These are phyloP conservation scores for Chelmon rostratus DNA, from an alignment of 2,797 vertebrate genomes.

Conservation along the genomic window DNA sequence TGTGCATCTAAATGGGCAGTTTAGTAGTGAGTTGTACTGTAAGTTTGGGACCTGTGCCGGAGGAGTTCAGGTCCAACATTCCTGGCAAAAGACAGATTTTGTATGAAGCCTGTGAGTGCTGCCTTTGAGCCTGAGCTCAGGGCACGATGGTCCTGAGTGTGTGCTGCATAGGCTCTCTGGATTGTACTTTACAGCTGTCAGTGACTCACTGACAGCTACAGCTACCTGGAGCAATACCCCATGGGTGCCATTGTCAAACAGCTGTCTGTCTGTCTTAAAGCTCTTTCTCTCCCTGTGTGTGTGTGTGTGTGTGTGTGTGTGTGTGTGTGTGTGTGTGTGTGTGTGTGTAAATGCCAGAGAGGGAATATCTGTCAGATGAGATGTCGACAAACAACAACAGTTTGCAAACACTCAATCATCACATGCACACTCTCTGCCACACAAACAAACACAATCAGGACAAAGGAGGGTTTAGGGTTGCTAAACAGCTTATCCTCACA, in stretches of 20 bases:
- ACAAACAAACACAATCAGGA: slow-evolving; percentile 33
- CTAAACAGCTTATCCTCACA: neutral
- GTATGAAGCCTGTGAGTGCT: neutral
- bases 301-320: slow-evolving; percentile 18
- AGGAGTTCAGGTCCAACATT: neutral
- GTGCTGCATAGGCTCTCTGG: slow-evolving; percentile 7
- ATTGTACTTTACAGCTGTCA: slow-evolving; percentile 56
- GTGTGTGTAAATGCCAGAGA: neutral
- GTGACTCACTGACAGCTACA: slow-evolving; percentile 56
- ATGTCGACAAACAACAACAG: slow-evolving; percentile 47
- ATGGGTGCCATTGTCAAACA: slow-evolving; percentile 61
- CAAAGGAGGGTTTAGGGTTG: neutral
- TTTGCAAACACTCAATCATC: slow-evolving; percentile 16
- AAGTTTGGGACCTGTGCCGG: neutral
- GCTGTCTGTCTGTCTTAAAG: slow-evolving; percentile 59
- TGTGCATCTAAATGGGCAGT: neutral
- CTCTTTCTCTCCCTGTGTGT: neutral
- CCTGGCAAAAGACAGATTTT: neutral
- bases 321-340: neutral
- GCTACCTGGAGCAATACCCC: slow-evolving; percentile 59
- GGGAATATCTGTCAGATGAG: slow-evolving; percentile 42
- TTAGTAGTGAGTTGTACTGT: neutral
- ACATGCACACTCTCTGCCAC: neutral
- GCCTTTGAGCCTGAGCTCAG: slow-evolving; percentile 22
- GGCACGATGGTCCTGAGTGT: neutral